phyloP scores from a whole-genome alignment of 1,140 invertebrate genomes.

The Drosophila bifasciata region DNA sequence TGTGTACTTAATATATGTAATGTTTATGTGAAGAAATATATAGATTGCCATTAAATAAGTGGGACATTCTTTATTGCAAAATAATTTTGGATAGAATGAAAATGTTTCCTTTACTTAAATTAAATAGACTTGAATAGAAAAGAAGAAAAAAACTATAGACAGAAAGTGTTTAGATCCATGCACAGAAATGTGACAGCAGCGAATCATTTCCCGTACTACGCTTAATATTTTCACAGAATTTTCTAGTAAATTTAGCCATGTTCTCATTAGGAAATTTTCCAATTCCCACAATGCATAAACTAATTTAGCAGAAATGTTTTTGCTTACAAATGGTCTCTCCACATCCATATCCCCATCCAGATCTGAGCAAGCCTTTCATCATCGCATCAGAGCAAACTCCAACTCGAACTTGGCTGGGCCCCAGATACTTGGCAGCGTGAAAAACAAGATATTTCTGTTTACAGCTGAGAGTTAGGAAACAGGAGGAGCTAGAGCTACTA shows the following conservation, averaged over 20 bases:
- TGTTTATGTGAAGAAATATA: too few relatives aligned
- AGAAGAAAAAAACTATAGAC: too few relatives aligned
- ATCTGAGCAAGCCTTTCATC: slow-evolving; percentile 64
- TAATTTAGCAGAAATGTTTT: slow-evolving; percentile 82
- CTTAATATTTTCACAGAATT: slow-evolving; percentile 27
- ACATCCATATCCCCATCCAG: slow-evolving; percentile 26
- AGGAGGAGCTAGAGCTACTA: too few relatives aligned
- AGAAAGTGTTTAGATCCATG: too few relatives aligned
- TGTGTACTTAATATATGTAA: too few relatives aligned
- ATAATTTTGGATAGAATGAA: too few relatives aligned
- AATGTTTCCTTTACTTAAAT: too few relatives aligned
- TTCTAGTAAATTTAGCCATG: slow-evolving; percentile 33
- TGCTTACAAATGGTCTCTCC: slow-evolving; percentile 73
- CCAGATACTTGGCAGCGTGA: slow-evolving; percentile 15
- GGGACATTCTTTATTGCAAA: too few relatives aligned
- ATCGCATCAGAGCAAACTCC: slow-evolving; percentile 46
- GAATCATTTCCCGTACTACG: too few relatives aligned
- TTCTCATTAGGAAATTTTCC: slow-evolving; percentile 68
- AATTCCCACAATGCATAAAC: slow-evolving; percentile 74
- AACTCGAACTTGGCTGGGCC: slow-evolving; percentile 54
- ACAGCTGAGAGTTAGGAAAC: slow-evolving; percentile 44
- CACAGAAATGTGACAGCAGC: neutral
- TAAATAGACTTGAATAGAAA: too few relatives aligned
- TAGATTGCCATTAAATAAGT: too few relatives aligned
- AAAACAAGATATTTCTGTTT: slow-evolving; percentile 65